Evolutionary conservation across 2,797 vertebrate species (phyloP).

Genomic region (Lepidocolaptes lacrymiger): DNA sequence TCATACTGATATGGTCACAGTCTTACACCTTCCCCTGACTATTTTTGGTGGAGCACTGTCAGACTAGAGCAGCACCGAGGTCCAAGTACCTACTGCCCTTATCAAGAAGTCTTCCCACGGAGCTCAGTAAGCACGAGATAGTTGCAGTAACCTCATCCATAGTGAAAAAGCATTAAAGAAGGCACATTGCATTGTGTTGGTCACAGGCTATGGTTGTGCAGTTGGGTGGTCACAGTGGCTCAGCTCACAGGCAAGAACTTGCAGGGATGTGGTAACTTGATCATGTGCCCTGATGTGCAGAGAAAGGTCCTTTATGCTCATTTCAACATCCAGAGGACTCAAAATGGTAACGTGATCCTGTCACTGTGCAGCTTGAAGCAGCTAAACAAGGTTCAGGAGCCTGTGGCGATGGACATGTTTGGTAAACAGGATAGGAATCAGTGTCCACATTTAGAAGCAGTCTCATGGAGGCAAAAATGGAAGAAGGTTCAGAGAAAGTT

Average conservation of each 20-base stretch:
- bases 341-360: not conserved
- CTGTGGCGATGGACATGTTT: not conserved
- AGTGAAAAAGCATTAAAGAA: not conserved
- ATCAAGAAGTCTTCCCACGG: not conserved
- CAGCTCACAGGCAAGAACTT: conserved; percentile 3
- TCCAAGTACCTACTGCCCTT: not conserved
- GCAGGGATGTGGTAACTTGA: not conserved
- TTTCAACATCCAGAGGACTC: not conserved
- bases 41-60: not conserved
- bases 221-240: not conserved
- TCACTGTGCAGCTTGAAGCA: not conserved
- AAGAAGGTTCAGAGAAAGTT: not conserved
- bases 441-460: not conserved
- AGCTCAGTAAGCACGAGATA: not conserved
- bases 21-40: not conserved
- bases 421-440: not conserved
- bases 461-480: not conserved
- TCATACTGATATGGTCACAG: not conserved
- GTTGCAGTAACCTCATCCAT: not conserved
- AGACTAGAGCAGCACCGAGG: not conserved
- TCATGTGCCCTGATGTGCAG: not conserved
- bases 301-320: not conserved
- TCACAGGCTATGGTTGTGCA: not conserved
- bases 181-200: not conserved
- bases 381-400: not conserved